These are phyloP conservation scores for Ceyx melanurus DNA, from an alignment of 2,113 vertebrate genomes.

Conservation along the genomic window DNA sequence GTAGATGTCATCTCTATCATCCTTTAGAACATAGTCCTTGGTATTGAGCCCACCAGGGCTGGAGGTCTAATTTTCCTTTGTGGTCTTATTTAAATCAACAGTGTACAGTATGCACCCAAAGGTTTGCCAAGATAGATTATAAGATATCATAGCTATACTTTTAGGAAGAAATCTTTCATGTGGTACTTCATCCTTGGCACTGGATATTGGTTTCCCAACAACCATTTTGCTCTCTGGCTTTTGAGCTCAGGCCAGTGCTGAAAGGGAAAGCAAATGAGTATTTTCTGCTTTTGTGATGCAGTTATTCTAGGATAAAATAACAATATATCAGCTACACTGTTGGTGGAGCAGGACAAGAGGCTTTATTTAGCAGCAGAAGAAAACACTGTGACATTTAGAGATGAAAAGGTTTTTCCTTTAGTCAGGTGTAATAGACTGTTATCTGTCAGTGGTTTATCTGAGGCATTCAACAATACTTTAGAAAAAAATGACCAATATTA, in stretches of 20 bases:
- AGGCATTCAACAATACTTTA: background rate
- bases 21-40: accelerated
- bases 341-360: background rate
- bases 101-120: accelerated
- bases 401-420: background rate
- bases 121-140: background rate
- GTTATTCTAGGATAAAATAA: background rate
- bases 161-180: background rate
- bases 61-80: background rate
- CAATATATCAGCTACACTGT: background rate
- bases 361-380: background rate
- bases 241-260: background rate
- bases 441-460: background rate
- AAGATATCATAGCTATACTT: background rate
- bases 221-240: background rate
- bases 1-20: background rate
- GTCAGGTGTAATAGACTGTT: background rate
- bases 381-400: background rate
- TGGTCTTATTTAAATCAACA: background rate
- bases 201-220: background rate
- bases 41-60: background rate
- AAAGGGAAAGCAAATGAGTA: background rate
- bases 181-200: accelerated
- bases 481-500: background rate
- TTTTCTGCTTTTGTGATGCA: background rate